Percentiles rank a stretch among this genome's conserved stretches.
Evolutionary conservation across 2,888 invertebrate genomes (phyloP).

Genomic region (Conistra vaccinii): DNA sequence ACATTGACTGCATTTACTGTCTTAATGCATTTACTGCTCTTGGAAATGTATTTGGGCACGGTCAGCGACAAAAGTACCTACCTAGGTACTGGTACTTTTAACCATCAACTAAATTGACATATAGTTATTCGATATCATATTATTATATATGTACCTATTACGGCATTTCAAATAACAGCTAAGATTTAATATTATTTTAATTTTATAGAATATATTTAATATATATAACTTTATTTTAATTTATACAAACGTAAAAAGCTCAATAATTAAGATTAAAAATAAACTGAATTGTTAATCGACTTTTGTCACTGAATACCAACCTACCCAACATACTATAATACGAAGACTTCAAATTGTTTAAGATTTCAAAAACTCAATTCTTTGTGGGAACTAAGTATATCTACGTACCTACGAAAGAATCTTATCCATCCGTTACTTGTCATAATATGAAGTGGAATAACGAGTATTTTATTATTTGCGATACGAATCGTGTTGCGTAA

Average conservation of each 20-base stretch:
- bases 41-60: background rate
- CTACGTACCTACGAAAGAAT: background rate
- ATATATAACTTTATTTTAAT: no score
- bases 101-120: background rate
- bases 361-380: background rate
- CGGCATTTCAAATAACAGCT: background rate
- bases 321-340: background rate
- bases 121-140: background rate
- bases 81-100: no score
- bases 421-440: slow-evolving; percentile 14
- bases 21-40: background rate
- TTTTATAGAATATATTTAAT: no score
- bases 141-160: no score
- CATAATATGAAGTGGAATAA: slow-evolving; percentile 10
- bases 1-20: no score
- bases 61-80: background rate
- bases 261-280: background rate
- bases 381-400: background rate
- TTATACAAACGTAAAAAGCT: no score
- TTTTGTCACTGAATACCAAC: background rate
- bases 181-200: no score
- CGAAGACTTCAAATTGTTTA: background rate
- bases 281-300: background rate
- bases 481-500: slow-evolving; percentile 36
- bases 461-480: slow-evolving; percentile 22